Conservation (phyloP, 2,888 invertebrate species). For the Sylvicola cinctus region DNA sequence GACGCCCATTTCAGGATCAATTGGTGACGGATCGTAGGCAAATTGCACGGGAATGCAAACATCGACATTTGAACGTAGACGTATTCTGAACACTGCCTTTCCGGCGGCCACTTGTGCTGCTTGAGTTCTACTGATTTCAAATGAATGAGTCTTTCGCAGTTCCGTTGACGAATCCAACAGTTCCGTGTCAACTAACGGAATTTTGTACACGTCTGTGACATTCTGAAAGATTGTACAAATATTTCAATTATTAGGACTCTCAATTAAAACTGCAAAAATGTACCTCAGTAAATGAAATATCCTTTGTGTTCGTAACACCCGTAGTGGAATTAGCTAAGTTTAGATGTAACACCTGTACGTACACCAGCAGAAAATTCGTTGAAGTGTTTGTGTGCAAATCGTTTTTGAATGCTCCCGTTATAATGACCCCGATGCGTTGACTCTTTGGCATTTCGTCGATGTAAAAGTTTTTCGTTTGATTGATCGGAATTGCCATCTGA, state of each 20-base stretch:
- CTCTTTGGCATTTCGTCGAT: too few species aligned
- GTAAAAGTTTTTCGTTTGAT: conserved; percentile 30
- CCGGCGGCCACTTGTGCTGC: conserved; percentile 5
- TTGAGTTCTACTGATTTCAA: conserved; percentile 11
- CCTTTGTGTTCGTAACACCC: too few species aligned
- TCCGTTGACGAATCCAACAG: conserved; percentile 25
- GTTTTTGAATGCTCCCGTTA: neutral
- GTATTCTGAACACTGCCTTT: too few species aligned
- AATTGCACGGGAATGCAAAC: conserved; percentile 21
- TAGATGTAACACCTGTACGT: too few species aligned
- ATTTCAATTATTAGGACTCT: too few species aligned
- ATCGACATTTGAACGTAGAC: too few species aligned
- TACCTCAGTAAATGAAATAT: too few species aligned
- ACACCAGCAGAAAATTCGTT: too few species aligned
- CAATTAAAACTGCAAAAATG: too few species aligned
- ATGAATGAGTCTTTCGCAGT: conserved; percentile 22
- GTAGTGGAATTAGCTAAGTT: too few species aligned
- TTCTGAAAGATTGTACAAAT: too few species aligned
- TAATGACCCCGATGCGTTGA: conserved; percentile 5
- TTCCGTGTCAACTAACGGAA: conserved; percentile 19
- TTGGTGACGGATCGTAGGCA: conserved; percentile 40
- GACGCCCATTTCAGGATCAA: conserved; percentile 45
- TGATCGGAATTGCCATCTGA: conserved; percentile 37
- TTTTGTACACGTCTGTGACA: conserved; percentile 13
- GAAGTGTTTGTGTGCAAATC: conserved; percentile 17